Conservation (phyloP, 2,113 vertebrate genomes). For the Acrocephalus arundinaceus region DNA sequence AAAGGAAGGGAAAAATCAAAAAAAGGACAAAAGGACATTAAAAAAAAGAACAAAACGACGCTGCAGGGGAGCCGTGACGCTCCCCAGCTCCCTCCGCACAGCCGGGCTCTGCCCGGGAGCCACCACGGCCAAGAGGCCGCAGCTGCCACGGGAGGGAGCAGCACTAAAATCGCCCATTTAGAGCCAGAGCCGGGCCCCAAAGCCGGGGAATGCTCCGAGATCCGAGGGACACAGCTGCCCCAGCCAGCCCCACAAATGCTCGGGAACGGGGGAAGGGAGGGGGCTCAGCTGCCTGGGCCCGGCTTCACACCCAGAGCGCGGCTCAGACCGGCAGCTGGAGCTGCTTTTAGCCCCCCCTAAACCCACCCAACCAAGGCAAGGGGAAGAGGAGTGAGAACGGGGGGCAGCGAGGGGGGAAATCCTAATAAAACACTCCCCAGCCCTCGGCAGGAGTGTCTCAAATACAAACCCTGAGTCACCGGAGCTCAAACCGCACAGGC, state of each 20-base stretch:
- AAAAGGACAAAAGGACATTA: background rate
- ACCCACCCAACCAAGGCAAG: background rate
- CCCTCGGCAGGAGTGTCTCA: rapidly evolving
- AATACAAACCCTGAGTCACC: background rate
- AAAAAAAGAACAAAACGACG: background rate
- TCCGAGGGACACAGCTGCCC: background rate
- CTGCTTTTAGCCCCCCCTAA: background rate
- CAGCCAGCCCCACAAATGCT: rapidly evolving
- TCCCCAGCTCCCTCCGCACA: background rate
- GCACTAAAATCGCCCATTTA: background rate
- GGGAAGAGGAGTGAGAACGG: background rate
- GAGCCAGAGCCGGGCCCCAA: background rate
- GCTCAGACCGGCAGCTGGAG: background rate
- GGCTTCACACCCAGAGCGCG: background rate
- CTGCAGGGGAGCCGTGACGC: rapidly evolving
- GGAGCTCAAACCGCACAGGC: background rate
- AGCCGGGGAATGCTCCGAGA: rapidly evolving
- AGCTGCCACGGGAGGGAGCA: background rate
- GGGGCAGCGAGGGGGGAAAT: background rate
- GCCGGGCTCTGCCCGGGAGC: background rate
- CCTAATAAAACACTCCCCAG: background rate
- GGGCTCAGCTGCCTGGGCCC: background rate
- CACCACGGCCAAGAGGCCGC: background rate
- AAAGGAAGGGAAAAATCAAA: background rate
- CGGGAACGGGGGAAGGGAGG: rapidly evolving